Conservation (phyloP, 2,797 vertebrate species). For the Dendrocincla fuliginosa region DNA sequence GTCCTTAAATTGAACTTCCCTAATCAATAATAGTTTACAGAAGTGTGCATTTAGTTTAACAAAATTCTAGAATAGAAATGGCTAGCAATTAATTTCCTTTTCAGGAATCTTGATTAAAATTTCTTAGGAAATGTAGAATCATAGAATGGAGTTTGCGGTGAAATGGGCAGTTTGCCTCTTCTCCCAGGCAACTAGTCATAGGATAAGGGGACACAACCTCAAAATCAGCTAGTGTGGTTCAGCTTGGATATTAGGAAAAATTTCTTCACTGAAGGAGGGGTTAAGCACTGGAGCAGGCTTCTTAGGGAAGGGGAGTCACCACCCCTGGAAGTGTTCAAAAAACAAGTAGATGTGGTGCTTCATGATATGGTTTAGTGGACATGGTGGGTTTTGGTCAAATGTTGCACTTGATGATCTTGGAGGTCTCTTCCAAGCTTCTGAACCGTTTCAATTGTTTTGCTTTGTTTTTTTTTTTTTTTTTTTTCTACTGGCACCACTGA, state of each 20-base stretch:
- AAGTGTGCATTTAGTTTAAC: not conserved
- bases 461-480: not conserved
- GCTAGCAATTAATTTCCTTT: not conserved
- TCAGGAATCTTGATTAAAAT: not conserved
- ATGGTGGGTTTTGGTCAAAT: not conserved
- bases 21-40: not conserved
- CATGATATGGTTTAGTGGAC: accelerated
- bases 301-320: not conserved
- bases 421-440: not conserved
- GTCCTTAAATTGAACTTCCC: not conserved
- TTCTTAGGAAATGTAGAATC: not conserved
- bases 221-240: not conserved
- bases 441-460: not conserved
- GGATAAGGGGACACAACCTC: not conserved
- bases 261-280: not conserved
- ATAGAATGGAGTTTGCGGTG: not conserved
- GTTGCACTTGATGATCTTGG: not conserved
- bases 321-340: not conserved
- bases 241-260: not conserved
- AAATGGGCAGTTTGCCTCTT: not conserved
- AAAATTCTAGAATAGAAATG: not conserved
- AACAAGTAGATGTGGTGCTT: not conserved
- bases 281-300: not conserved
- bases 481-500: not conserved
- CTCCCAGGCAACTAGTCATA: not conserved